Base-by-base conservation (phyloP, 2,113 vertebrate genomes). In the Fregata magnificens region DNA sequence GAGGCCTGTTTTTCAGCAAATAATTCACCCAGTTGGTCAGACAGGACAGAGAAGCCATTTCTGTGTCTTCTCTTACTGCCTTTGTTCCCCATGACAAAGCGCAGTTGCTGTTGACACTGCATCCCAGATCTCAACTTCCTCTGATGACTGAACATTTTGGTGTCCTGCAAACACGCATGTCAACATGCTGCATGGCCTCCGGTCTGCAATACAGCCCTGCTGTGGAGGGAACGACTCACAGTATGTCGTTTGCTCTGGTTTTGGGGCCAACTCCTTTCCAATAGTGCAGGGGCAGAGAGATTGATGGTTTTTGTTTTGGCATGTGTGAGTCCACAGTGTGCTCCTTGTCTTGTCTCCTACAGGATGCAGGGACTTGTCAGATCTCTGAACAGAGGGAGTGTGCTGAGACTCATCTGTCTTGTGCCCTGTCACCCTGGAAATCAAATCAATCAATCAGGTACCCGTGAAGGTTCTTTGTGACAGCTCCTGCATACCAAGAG, bases 271-370 rank as follows among this genome's bases (percentile, higher is more conserved):
- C 6, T 40, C 21, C 28, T 70, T 84, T 79, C 67, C 84, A 26
- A 31, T 8, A 59, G 44, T 0, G 3, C 29, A 53, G 72, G 16
- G 32, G 13, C 26, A 71, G 53, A 76, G 67, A 80, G 52, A 21
- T 13, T 53, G 86, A 49, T 76, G 44, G 24, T 13, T 76, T 49
- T 76, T 63, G 26, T 38, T 82, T 62, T 52, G 89, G 8, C 47
- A 49, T 6, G 0, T 0, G 0, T 61, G 52, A 71, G 71, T 47
- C 70, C 42, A 24, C 55, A 78, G 16, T 9, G 10, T 67, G 44
- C 29, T 76, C 40, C 31, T 74, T 59, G 49, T 71, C 53, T 76
- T 44, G 26, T n/a, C 24, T 69, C 49, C 78, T 72, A 9, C 8
- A 65, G 56, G 56, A 31, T 85, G 32, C 10, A 80, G 59, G 40